These are phyloP conservation scores for Junonia oenone DNA, from an alignment of 2,888 invertebrate genomes.

Conservation along the genomic window DNA sequence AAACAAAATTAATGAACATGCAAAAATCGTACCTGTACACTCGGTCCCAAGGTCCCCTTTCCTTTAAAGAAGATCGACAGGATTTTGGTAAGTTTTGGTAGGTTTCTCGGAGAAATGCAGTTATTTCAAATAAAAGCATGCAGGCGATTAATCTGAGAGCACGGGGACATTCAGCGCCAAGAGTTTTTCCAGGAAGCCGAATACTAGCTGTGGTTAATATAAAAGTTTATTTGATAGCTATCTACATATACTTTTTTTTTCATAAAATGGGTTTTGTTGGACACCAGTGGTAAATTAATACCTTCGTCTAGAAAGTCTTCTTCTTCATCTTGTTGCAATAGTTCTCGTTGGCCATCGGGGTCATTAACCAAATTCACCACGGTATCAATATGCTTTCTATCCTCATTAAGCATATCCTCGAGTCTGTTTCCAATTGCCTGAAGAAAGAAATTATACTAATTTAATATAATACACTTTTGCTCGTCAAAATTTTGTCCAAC, in stretches of 20 bases:
- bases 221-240: neutral
- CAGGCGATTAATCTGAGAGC: conserved; percentile 95
- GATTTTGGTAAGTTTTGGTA: conserved; percentile 92
- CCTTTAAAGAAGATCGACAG: conserved; percentile 84
- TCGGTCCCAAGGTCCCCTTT: conserved; percentile 91
- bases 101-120: conserved; percentile 96
- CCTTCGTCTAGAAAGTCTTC: conserved; percentile 99
- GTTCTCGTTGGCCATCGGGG: conserved; percentile 87
- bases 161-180: conserved; percentile 91
- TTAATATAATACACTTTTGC: too few species aligned
- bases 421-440: conserved; percentile 90
- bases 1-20: conserved; percentile 26
- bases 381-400: conserved; percentile 85
- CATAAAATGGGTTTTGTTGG: neutral
- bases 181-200: conserved; percentile 76
- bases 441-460: conserved; percentile 19
- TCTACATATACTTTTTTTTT: neutral
- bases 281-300: conserved; percentile 39
- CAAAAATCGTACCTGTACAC: conserved; percentile 82
- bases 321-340: conserved; percentile 92
- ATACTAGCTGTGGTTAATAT: conserved; percentile 77
- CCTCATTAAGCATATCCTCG: conserved; percentile 93
- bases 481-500: too few species aligned
- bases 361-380: conserved; percentile 84
- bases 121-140: conserved; percentile 96